These are phyloP conservation scores for Leucoma salicis DNA, from an alignment of 2,888 invertebrate species.

Conservation along the genomic window DNA sequence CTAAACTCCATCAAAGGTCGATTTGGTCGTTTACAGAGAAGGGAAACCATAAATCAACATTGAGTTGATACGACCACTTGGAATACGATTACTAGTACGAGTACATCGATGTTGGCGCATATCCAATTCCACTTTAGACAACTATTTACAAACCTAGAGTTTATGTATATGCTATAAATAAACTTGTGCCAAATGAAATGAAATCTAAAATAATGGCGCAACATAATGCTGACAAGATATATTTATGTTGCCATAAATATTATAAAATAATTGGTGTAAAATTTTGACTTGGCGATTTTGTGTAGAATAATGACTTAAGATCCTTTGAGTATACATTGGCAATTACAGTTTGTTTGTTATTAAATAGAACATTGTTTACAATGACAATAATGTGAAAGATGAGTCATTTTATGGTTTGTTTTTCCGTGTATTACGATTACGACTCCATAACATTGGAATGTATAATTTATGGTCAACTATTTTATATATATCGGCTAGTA, in stretches of 20 bases:
- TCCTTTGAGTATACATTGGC: constrained; percentile 13
- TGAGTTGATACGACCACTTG: constrained; percentile 69
- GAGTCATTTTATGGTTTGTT: constrained; percentile 26
- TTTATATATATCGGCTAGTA: constrained; percentile 24
- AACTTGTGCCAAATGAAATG: constrained; percentile 16
- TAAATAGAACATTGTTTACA: constrained; percentile 12
- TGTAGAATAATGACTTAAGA: background rate
- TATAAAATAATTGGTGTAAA: background rate
- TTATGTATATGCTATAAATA: constrained; percentile 30
- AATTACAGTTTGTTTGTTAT: constrained; percentile 15
- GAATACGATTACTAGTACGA: constrained; percentile 66
- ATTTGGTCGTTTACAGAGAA: constrained; percentile 54
- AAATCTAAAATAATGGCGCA: constrained; percentile 8
- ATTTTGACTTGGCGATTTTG: background rate
- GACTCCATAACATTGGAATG: background rate
- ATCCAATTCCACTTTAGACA: constrained; percentile 57
- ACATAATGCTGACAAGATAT: background rate
- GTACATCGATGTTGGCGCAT: constrained; percentile 63
- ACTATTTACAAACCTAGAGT: constrained; percentile 33
- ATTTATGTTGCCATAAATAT: background rate
- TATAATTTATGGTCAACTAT: constrained; percentile 29
- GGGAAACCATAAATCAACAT: constrained; percentile 72
- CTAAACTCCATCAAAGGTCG: constrained; percentile 51
- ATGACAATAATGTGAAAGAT: constrained; percentile 14
- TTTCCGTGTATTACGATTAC: background rate